Conservation (phyloP, 1,140 invertebrate species). For the Diachasma alloeum region DNA sequence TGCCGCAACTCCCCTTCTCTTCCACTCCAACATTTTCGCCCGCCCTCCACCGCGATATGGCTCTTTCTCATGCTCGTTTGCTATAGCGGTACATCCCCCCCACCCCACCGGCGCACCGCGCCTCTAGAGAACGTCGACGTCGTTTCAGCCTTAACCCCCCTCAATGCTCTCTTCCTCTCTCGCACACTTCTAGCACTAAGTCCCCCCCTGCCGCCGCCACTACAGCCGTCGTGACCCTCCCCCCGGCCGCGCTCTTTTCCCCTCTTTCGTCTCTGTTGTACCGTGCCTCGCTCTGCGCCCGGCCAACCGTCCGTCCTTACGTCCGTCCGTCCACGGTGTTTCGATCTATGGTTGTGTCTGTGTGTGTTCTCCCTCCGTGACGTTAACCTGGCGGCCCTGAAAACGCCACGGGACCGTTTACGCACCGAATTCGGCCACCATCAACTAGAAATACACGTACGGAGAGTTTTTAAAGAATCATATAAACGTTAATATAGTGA, state of each 20-base stretch:
- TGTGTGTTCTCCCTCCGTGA: constrained; percentile 49
- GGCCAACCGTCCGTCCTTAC: constrained; percentile 52
- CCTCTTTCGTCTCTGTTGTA: constrained; percentile 31
- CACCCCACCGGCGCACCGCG: constrained; percentile 21
- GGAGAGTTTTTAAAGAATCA: not conserved
- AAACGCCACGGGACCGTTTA: constrained; percentile 48
- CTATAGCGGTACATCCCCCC: constrained; percentile 27
- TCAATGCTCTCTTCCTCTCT: constrained; percentile 3
- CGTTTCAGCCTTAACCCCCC: constrained; percentile 22
- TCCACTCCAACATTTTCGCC: not conserved
- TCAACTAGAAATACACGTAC: constrained; percentile 28
- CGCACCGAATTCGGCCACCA: constrained; percentile 51
- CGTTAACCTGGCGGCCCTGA: constrained; percentile 65
- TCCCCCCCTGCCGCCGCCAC: constrained; percentile 19
- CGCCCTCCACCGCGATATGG: not conserved
- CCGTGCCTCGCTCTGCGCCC: constrained; percentile 45
- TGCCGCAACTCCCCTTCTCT: constrained; percentile 46
- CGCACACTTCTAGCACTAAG: not conserved
- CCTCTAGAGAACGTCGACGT: constrained; percentile 33
- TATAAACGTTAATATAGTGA: not conserved
- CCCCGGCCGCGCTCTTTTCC: constrained; percentile 16
- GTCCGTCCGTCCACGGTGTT: constrained; percentile 58
- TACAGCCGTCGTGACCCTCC: constrained; percentile 23
- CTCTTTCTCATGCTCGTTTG: constrained; percentile 5
- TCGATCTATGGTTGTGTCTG: constrained; percentile 51